Evolutionary conservation across 2,797 vertebrate genomes (phyloP).

Genomic region (Florisuga fusca): DNA sequence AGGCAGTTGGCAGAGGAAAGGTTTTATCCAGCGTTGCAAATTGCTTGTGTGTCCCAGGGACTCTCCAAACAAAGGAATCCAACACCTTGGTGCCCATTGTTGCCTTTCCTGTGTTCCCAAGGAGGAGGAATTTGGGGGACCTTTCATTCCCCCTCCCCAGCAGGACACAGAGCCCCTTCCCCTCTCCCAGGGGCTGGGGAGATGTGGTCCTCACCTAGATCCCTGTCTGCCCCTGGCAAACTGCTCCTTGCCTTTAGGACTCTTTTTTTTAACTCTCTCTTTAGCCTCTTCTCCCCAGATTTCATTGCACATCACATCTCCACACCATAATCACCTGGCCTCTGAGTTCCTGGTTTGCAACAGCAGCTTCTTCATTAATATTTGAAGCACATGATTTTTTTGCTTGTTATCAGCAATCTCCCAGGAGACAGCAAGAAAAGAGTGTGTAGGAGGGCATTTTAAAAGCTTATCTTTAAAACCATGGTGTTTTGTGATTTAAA

Average conservation of each 20-base stretch:
- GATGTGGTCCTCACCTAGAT: background rate
- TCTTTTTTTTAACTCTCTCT: background rate
- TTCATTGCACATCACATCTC: background rate
- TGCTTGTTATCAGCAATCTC: conserved; percentile 13
- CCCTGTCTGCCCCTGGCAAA: background rate
- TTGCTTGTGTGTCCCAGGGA: background rate
- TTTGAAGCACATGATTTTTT: background rate
- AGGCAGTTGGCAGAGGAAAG: background rate
- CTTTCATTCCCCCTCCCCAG: too few relatives aligned
- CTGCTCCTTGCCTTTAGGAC: background rate
- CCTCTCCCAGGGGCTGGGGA: background rate
- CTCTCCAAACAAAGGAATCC: background rate
- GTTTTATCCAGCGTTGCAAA: background rate
- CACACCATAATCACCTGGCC: background rate
- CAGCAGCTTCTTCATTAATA: conserved; percentile 12
- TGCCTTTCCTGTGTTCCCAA: background rate
- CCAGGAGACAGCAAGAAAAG: background rate
- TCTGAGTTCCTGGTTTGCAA: background rate
- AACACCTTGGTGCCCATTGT: background rate
- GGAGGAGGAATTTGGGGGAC: background rate
- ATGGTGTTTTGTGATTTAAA: conserved; percentile 49
- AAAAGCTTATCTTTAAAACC: conserved; percentile 57
- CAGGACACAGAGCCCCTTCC: background rate
- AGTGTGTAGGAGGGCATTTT: conserved; percentile 32
- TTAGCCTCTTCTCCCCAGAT: background rate